phyloP scores from a whole-genome alignment of 2,113 vertebrate genomes.

The Pseudorasbora parva region DNA sequence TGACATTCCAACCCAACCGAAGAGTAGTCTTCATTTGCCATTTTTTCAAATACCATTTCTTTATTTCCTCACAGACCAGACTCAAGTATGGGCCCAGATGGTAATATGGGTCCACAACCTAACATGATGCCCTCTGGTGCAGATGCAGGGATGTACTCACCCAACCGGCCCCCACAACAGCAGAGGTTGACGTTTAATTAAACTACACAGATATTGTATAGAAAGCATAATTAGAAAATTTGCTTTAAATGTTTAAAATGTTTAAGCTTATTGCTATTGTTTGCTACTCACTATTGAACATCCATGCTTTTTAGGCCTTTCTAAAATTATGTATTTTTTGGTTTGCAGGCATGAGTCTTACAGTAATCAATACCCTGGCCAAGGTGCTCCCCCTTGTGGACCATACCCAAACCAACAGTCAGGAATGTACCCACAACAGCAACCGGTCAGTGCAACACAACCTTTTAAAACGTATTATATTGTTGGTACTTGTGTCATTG shows the following conservation, averaged over 20 bases:
- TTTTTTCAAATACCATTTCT: neutral
- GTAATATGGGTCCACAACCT: constrained; percentile 86
- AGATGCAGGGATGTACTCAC: constrained; percentile 98
- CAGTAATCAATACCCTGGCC: constrained; percentile 94
- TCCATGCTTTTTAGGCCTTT: constrained; percentile 19
- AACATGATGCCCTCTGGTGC: constrained; percentile 93
- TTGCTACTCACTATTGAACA: neutral
- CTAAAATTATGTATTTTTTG: neutral
- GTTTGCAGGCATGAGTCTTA: constrained; percentile 92
- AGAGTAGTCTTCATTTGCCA: neutral
- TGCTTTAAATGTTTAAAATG: neutral
- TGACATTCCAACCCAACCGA: neutral
- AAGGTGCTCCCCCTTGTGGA: constrained; percentile 92
- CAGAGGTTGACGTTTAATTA: constrained; percentile 75
- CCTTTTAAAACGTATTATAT: neutral
- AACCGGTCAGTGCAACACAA: constrained; percentile 79
- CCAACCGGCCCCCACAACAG: constrained; percentile 91
- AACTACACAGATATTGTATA: neutral
- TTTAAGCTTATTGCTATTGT: neutral
- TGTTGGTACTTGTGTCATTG: neutral
- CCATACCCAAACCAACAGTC: constrained; percentile 94
- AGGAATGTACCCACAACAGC: constrained; percentile 93
- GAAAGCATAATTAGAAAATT: neutral
- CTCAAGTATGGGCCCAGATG: constrained; percentile 88
- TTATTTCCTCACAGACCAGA: constrained; percentile 81